Evolutionary conservation across 2,888 invertebrate species (phyloP).

Genomic region (Chrysina gloriosa): DNA sequence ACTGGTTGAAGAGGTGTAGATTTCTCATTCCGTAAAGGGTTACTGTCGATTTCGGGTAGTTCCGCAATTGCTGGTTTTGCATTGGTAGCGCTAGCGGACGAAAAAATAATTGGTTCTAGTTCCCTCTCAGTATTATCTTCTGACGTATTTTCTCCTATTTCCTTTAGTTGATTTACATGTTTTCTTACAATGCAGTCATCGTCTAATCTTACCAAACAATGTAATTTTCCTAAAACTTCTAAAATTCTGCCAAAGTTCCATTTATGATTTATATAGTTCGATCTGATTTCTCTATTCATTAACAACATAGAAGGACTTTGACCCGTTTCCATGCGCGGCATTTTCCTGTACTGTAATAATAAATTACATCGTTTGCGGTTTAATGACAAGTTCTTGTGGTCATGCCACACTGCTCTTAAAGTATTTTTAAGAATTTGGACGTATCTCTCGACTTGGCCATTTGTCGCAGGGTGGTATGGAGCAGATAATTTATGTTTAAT

Average conservation of each 20-base stretch:
- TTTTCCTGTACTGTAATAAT: constrained; percentile 19
- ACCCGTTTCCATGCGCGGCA: constrained; percentile 44
- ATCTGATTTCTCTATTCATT: constrained; percentile 45
- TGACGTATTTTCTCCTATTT: constrained; percentile 5
- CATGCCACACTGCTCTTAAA: not conserved
- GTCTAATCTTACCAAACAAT: constrained; percentile 10
- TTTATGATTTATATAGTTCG: not conserved
- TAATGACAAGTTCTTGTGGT: not conserved
- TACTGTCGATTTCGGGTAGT: not conserved
- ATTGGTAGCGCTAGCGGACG: not conserved
- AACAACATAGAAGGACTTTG: constrained; percentile 47
- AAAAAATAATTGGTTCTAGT: not conserved
- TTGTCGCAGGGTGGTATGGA: no score
- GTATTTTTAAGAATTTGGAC: constrained; percentile 40
- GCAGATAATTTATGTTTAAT: constrained; percentile 40
- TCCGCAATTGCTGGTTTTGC: not conserved
- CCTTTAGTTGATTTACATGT: not conserved
- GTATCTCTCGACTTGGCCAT: constrained; percentile 41
- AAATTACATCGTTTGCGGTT: constrained; percentile 12
- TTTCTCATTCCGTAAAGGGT: not conserved
- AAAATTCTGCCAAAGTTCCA: not conserved
- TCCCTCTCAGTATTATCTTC: no score
- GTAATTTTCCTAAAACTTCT: constrained; percentile 3
- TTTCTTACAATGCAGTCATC: not conserved
- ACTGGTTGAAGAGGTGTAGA: not conserved